Evolutionary conservation across 2,797 vertebrate genomes (phyloP), one percentile per base, ranked within the genome.

Genomic region (Mus spretus): DNA sequence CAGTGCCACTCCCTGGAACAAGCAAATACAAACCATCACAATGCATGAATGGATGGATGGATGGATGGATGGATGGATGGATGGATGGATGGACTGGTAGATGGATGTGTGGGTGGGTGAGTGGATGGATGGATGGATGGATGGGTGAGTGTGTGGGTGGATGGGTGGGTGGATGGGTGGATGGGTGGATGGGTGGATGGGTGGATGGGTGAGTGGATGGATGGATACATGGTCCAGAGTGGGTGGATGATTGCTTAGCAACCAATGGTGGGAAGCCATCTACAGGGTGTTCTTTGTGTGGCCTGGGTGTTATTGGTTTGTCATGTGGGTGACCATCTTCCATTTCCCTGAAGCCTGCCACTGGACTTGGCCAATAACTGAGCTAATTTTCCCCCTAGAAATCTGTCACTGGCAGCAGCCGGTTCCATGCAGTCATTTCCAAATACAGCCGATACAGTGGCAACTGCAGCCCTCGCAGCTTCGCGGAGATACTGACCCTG

Each of bases 391-490:
- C 86, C 95, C 3, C 95, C 94, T 75, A 19, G 81, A 47, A 91
- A 75, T 90, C 82, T 0, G 3, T 20, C 1, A 3, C 78, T 28
- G 78, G 93, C 19, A 53, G 86, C 79, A 92, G 78, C 89, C 89
- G 28, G 0, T 0, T 91, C 59, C 89, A 84, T 83, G 95, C 79
- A 34, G 0, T 59, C 3, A 14, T 63, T 95, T 93, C 0, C 89
- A 47, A 92, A 92, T 0, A 80, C 28, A 96, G 92, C 96, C 89
- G 95, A 98, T 84, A 84, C 17, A 59, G 79, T 19, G 74, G 34
- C 96, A 94, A 98, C 95, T 91, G 96, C 94, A 95, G 96, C 83
- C 96, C 80, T 80, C 31, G 75, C 19, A 77, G 31, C 95, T 75
- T 59, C 20, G 57, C 0, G 0, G 93, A 57, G 92, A 95, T 13